Conservation (phyloP, 1,140 invertebrate species). For the Zaprionus camerounensis region DNA sequence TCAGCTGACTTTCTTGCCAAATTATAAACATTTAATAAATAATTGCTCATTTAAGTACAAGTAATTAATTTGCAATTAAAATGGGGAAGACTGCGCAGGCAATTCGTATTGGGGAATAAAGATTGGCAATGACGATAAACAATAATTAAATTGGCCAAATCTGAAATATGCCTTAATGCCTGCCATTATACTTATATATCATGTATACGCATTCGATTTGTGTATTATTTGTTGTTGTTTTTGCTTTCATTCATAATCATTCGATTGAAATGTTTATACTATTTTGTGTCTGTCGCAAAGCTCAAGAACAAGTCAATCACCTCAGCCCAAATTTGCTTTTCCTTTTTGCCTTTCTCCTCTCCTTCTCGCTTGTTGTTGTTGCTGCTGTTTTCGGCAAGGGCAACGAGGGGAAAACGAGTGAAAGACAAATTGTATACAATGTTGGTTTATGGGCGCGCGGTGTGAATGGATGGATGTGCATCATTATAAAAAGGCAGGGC, state of each 20-base stretch:
- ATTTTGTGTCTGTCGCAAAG: constrained; percentile 37
- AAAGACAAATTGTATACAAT: constrained; percentile 54
- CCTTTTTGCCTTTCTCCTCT: background rate
- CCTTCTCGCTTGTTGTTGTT: background rate
- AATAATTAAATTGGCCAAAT: constrained; percentile 9
- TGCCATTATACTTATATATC: background rate
- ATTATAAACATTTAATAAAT: background rate
- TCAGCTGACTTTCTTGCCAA: background rate
- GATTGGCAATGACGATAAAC: constrained; percentile 7
- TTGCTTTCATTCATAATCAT: constrained; percentile 35
- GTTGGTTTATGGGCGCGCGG: constrained; percentile 40
- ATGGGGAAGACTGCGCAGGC: background rate
- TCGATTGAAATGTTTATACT: constrained; percentile 57
- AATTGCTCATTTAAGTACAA: constrained; percentile 3
- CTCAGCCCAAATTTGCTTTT: constrained; percentile 11
- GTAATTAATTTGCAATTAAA: constrained; percentile 10
- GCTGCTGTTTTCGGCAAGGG: constrained; percentile 14
- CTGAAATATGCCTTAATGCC: constrained; percentile 7
- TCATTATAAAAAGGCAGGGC: constrained; percentile 45
- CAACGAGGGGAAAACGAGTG: constrained; percentile 36
- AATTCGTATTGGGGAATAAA: background rate
- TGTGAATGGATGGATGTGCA: constrained; percentile 64
- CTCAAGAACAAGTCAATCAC: constrained; percentile 52
- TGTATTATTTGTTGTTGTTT: constrained; percentile 22
- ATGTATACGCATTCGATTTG: constrained; percentile 1